These are phyloP conservation scores for Eupithecia subfuscata DNA, from an alignment of 2,888 invertebrate species.

Conservation along the genomic window DNA sequence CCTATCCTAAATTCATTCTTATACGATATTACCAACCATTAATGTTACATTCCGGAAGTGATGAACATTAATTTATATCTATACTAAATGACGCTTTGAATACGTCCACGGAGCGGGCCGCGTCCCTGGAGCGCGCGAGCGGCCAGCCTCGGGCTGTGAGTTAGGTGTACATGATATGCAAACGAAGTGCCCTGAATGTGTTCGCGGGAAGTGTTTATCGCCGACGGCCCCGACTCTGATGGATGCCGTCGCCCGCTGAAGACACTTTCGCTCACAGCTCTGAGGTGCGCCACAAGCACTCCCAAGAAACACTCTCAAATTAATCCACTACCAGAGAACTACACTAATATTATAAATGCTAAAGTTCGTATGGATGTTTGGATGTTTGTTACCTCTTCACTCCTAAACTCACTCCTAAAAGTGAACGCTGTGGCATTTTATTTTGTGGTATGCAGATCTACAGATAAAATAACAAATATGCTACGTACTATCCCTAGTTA, in stretches of 20 bases:
- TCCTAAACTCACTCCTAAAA: too few species aligned
- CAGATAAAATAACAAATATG: too few species aligned
- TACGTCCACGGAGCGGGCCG: not conserved
- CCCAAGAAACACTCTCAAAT: too few species aligned
- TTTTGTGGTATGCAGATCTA: too few species aligned
- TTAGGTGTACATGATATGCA: not conserved
- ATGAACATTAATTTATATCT: not conserved
- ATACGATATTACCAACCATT: not conserved
- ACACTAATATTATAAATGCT: not conserved
- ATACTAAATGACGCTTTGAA: not conserved
- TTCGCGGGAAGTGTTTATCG: constrained; percentile 19
- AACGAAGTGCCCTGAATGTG: constrained; percentile 28
- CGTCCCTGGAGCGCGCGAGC: too few species aligned
- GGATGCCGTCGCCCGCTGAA: not conserved
- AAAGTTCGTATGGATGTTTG: not conserved
- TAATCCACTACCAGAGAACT: too few species aligned
- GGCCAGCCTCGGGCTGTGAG: not conserved
- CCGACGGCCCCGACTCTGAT: not conserved
- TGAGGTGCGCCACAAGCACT: not conserved
- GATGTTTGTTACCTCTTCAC: not conserved
- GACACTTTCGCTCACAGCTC: not conserved
- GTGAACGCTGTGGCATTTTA: too few species aligned
- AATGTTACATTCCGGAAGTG: too few species aligned
- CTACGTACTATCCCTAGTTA: too few species aligned
- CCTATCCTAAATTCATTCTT: not conserved